Percentiles rank a stretch among this genome's conserved stretches.
These are phyloP conservation scores for Aphelenchoides bicaudatus DNA, from an alignment of 2,888 invertebrate genomes.

Conservation along the genomic window DNA sequence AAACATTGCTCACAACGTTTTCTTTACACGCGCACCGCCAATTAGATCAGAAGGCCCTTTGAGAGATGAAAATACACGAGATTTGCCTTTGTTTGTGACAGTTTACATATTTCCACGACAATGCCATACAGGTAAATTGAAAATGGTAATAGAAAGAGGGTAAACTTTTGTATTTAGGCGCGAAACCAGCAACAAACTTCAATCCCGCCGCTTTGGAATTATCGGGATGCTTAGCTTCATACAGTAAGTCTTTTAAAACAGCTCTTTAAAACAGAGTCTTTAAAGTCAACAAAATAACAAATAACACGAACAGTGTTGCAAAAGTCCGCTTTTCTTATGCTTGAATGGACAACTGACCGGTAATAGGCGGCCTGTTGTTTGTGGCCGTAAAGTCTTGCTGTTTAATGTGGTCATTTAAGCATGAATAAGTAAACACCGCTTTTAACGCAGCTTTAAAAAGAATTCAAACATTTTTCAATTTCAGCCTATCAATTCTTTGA, in stretches of 20 bases:
- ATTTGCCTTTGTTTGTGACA: constrained; percentile 43
- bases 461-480: too few relatives aligned
- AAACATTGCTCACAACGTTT: constrained; percentile 58
- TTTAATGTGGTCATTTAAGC: too few relatives aligned
- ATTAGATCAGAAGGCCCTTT: constrained; percentile 41
- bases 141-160: background rate
- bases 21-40: constrained; percentile 53
- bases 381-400: too few relatives aligned
- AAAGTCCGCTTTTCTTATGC: too few relatives aligned
- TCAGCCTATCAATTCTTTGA: constrained; percentile 56
- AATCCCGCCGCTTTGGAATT: constrained; percentile 58
- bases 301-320: too few relatives aligned
- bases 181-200: constrained; percentile 55
- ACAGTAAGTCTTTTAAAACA: constrained; percentile 49
- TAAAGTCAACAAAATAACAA: too few relatives aligned
- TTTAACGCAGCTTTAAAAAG: too few relatives aligned
- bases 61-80: constrained; percentile 35
- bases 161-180: constrained; percentile 36
- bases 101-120: constrained; percentile 55
- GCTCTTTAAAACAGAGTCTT: too few relatives aligned
- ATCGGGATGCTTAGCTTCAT: constrained; percentile 57
- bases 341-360: too few relatives aligned
- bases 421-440: too few relatives aligned
- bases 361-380: too few relatives aligned
- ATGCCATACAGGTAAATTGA: constrained; percentile 13